phyloP scores from a whole-genome alignment of 2,113 vertebrate genomes.

The Phrynocephalus versicolor region DNA sequence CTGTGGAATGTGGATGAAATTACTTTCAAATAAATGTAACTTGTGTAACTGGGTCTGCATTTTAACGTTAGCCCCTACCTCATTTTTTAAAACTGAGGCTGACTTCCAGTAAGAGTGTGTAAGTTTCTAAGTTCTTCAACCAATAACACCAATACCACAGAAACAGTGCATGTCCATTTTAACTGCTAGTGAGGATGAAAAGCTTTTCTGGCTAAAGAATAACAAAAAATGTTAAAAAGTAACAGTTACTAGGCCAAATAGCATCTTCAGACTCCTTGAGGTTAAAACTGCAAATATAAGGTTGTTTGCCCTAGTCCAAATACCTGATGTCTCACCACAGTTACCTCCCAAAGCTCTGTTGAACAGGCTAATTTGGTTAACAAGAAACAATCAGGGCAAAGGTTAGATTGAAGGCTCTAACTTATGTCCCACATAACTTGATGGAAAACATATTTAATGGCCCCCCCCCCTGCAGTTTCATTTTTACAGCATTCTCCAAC shows the following conservation, averaged over 20 bases:
- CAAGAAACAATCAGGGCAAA: neutral
- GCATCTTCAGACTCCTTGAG: neutral
- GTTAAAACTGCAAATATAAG: neutral
- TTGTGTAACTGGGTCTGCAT: neutral
- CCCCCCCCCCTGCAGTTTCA: no score
- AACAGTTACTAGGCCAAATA: neutral
- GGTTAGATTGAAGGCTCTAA: neutral
- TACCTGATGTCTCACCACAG: neutral
- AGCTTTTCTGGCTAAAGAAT: neutral
- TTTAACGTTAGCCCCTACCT: no score
- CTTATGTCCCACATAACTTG: neutral
- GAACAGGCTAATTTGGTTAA: neutral
- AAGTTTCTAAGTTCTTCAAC: neutral
- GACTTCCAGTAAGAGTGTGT: neutral
- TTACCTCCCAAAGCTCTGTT: neutral
- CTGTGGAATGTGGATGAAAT: neutral
- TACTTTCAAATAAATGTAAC: neutral
- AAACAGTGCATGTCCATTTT: neutral
- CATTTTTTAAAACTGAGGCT: neutral
- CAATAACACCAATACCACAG: neutral
- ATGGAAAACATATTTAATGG: neutral
- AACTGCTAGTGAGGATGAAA: neutral
- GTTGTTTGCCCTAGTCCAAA: neutral
- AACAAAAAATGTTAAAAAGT: neutral
- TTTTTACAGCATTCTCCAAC: neutral